Base-by-base conservation (phyloP, 2,888 invertebrate species). In the Pyrgus malvae region DNA sequence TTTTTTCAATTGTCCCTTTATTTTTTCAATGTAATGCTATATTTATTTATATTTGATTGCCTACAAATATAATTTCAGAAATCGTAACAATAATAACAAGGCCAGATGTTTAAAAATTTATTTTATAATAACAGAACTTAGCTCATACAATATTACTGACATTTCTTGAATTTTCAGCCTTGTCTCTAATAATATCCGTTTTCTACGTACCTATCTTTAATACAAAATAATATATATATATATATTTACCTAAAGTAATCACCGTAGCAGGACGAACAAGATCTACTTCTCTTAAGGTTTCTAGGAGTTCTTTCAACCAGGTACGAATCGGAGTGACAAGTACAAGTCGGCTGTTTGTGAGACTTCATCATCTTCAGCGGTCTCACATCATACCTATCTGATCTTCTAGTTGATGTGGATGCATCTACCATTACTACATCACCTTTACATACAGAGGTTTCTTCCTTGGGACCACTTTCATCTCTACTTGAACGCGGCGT, bases 381-480 rank as follows among this genome's bases (percentile, higher is more conserved):
- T 41, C 67, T 62, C 1, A 65, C 63, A 21, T 66, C 67, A 45
- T 62, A 67, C 14, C 59, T 59, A 23, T 64, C 62, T 21, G 58
- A 60, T 41, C 60, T 53, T 31, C 61, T 59, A 0, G 67, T 67
- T 0, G 37, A 46, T 0, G 65, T 67, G 0, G 57, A 45, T 8
- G 31, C 37, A 38, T 38, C 37, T 19, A 11, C 17, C 14, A 11
- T 27, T 17, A 6, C 5, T 48, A 9, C 33, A 11, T 48, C 25
- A 23, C 19, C 37, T 12, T 38, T 38, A 14, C 46, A 35, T 2
- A 14, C n/a, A 6, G 16, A 16, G 1, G 5, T 11, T 11, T 12
- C n/a, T 38, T 38, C 37, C 19, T 16, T 35, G 16, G 8, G 14
- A 35, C 14, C 7, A 2, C 16, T 35, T 6, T 35, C 35, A 16